Conservation (phyloP, 30 jellyfish, hydroid and myxozoan species). For the Haliclystus octoradiatus region DNA sequence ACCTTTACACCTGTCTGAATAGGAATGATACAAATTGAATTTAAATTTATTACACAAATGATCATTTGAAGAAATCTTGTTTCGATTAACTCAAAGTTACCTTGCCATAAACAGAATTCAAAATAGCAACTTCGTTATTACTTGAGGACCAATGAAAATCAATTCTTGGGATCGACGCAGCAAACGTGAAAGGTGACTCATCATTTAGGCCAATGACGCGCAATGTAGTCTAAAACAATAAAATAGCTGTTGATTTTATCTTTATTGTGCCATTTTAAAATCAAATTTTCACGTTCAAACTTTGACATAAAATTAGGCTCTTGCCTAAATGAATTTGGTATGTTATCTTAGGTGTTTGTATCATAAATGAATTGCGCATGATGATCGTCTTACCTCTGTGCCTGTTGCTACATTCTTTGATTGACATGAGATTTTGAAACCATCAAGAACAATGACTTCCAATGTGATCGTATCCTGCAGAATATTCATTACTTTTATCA, state of each 20-base stretch:
- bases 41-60: not conserved
- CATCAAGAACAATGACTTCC: conserved; percentile 63
- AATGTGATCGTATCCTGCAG: conserved; percentile 52
- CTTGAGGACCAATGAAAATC: conserved; percentile 73
- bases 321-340: too few relatives aligned
- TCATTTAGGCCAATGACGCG: conserved; percentile 62
- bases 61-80: not conserved
- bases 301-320: too few relatives aligned
- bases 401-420: conserved; percentile 42
- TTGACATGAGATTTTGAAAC: conserved; percentile 57
- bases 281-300: too few relatives aligned
- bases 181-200: conserved; percentile 88
- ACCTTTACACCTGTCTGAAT: conserved; percentile 62
- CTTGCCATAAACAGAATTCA: conserved; percentile 50
- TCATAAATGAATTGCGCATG: too few relatives aligned
- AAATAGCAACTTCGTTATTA: conserved; percentile 50
- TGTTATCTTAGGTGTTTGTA: too few relatives aligned
- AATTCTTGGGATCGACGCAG: conserved; percentile 58
- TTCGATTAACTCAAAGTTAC: conserved; percentile 11
- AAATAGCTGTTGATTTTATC: too few relatives aligned
- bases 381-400: conserved; percentile 43
- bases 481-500: too few relatives aligned
- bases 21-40: not conserved
- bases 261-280: too few relatives aligned
- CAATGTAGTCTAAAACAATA: conserved; percentile 69